Evolutionary conservation across 2,113 vertebrate genomes (phyloP).

Genomic region (Engraulis encrasicolus): DNA sequence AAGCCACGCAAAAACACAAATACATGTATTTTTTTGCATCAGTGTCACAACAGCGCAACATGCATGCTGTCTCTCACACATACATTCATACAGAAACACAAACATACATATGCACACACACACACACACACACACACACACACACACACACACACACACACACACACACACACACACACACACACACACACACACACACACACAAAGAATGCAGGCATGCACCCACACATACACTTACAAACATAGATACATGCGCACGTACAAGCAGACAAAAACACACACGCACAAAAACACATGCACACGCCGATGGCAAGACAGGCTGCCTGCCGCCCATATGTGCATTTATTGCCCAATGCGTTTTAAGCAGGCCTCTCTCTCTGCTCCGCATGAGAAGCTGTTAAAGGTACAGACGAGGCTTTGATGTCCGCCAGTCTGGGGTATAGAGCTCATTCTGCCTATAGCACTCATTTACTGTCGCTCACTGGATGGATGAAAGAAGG

Average conservation of each 20-base stretch:
- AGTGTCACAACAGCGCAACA: too few relatives aligned
- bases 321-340: not conserved
- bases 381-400: not conserved
- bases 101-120: not conserved
- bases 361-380: not conserved
- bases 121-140: not conserved
- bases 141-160: not conserved
- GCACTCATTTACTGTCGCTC: not conserved
- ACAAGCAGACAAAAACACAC: not conserved
- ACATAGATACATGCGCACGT: not conserved
- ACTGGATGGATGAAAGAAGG: not conserved
- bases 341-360: not conserved
- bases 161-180: not conserved
- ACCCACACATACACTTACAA: not conserved
- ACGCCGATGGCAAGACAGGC: too few relatives aligned
- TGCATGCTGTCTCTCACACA: too few relatives aligned
- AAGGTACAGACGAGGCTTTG: not conserved
- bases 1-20: not conserved
- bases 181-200: too few relatives aligned
- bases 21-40: too few relatives aligned
- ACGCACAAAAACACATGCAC: not conserved
- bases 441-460: not conserved
- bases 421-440: not conserved
- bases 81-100: too few relatives aligned
- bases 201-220: not conserved